A percentile compares a stretch with the other conserved stretches of the same genome.
Evolutionary conservation across 2,113 vertebrate species (phyloP).

Genomic region (Prietella phreatophila): DNA sequence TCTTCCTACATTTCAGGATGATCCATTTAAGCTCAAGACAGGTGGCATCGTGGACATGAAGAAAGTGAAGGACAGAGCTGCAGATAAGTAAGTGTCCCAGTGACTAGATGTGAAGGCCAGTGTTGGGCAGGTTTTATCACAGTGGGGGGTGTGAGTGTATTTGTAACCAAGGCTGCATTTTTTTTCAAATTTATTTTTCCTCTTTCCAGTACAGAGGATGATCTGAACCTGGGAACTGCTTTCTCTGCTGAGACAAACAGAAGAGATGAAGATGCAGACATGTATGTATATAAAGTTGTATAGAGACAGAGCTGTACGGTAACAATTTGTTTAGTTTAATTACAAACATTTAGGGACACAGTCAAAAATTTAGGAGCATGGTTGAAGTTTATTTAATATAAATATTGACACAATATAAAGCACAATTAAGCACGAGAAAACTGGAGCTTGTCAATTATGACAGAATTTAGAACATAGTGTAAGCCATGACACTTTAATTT

Average conservation of each 20-base stretch:
- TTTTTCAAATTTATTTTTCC: neutral
- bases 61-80: conserved; percentile 90
- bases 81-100: conserved; percentile 80
- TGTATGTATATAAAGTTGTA: conserved; percentile 72
- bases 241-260: conserved; percentile 98
- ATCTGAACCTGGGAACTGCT: conserved; percentile 92
- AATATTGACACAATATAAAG: no score
- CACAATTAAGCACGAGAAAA: no score
- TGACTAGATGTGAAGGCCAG: neutral
- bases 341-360: no score
- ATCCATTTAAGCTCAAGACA: conserved; percentile 92
- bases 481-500: no score
- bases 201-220: conserved; percentile 83
- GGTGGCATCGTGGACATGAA: conserved; percentile 98
- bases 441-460: no score
- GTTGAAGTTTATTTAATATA: no score
- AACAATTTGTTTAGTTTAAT: no score
- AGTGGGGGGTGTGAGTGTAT: neutral
- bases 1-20: conserved; percentile 75
- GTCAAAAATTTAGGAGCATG: no score
- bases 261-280: conserved; percentile 96
- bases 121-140: neutral
- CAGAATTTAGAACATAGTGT: no score
- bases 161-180: neutral
- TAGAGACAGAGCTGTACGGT: no score